Conservation (phyloP, 2,113 vertebrate species). For the Rhynchomys soricoides region DNA sequence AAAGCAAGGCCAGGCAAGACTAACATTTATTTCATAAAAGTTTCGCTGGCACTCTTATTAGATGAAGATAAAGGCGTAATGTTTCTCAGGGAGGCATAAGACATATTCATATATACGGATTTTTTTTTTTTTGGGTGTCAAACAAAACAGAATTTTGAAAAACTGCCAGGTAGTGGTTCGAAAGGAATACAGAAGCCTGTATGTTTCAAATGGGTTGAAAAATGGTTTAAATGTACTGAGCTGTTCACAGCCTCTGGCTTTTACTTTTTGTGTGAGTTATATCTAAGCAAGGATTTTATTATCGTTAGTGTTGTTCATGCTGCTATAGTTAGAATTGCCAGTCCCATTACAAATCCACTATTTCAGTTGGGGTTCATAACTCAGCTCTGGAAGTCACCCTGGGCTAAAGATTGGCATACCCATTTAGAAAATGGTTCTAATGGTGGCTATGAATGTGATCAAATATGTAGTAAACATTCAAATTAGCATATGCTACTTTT, state of each 20-base stretch:
- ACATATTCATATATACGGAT: slow-evolving; percentile 58
- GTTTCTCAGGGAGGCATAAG: slow-evolving; percentile 37
- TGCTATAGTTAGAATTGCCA: slow-evolving; percentile 58
- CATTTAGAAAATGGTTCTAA: not conserved
- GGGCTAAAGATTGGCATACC: slow-evolving; percentile 40
- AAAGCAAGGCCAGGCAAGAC: slow-evolving; percentile 61
- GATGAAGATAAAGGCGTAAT: slow-evolving; percentile 37
- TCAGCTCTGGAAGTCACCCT: slow-evolving; percentile 47
- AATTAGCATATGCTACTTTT: slow-evolving; percentile 32
- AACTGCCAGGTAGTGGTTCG: slow-evolving; percentile 57
- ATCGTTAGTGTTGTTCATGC: slow-evolving; percentile 53
- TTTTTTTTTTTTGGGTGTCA: not conserved
- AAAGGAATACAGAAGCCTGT: slow-evolving; percentile 52
- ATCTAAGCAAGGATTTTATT: slow-evolving; percentile 68
- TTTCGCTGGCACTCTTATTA: slow-evolving; percentile 55
- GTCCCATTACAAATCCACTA: slow-evolving; percentile 44
- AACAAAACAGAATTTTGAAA: slow-evolving; percentile 63
- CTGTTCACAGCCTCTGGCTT: slow-evolving; percentile 68
- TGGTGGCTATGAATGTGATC: slow-evolving; percentile 23
- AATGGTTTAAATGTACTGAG: slow-evolving; percentile 61
- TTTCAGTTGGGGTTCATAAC: slow-evolving; percentile 59
- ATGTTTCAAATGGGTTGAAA: slow-evolving; percentile 69
- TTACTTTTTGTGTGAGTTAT: slow-evolving; percentile 71
- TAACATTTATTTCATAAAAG: slow-evolving; percentile 70
- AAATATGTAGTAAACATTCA: slow-evolving; percentile 50